Evolutionary conservation across 37 sponge, comb jelly and placozoan species (phyloP).

Genomic region (Sycon ciliatum): DNA sequence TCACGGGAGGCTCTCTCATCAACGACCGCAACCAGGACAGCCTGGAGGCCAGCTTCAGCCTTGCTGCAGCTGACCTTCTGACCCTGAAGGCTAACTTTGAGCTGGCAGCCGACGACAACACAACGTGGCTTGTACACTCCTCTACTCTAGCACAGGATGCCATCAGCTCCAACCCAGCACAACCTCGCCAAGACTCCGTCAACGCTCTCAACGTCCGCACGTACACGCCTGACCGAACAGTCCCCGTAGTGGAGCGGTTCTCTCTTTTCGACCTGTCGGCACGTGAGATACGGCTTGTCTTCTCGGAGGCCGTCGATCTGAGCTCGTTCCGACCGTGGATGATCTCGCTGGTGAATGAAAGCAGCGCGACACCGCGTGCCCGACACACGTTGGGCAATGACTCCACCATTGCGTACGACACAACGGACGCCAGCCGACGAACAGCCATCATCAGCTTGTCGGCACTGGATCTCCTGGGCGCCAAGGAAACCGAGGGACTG

Average conservation of each 20-base stretch:
- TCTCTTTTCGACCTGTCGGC: constrained; percentile 55
- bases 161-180: constrained; percentile 38
- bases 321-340: not conserved
- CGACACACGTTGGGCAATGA: too few species aligned
- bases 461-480: constrained; percentile 45
- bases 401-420: too few species aligned
- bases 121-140: constrained; percentile 60
- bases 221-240: constrained; percentile 47
- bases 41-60: constrained; percentile 30
- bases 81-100: constrained; percentile 50
- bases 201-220: constrained; percentile 43
- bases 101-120: constrained; percentile 50
- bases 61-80: constrained; percentile 17
- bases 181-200: constrained; percentile 10
- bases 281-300: constrained; percentile 53
- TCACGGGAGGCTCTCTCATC: constrained; percentile 36
- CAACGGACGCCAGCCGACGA: too few species aligned
- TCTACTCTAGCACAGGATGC: constrained; percentile 44
- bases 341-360: not conserved
- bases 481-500: constrained; percentile 48
- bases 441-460: constrained; percentile 38
- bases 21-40: not conserved
- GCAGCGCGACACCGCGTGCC: too few species aligned
- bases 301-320: constrained; percentile 64
- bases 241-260: constrained; percentile 38